phyloP scores from a whole-genome alignment of 2,888 invertebrate genomes.

The Pyralis farinalis region DNA sequence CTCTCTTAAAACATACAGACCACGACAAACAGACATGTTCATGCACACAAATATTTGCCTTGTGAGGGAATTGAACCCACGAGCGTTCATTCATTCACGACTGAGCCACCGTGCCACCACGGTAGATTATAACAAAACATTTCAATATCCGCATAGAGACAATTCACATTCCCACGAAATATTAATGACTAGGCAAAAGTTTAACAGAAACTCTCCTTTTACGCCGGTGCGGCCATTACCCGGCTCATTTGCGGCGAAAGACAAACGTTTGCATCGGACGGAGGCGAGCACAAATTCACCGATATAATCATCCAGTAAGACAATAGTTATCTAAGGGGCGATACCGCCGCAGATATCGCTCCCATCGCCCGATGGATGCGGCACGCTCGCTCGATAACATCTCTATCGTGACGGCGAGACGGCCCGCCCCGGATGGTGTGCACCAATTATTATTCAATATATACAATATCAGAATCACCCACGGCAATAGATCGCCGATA shows the following conservation, averaged over 20 bases:
- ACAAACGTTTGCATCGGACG: slow-evolving; percentile 56
- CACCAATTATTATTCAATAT: slow-evolving; percentile 80
- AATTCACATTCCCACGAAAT: slow-evolving; percentile 60
- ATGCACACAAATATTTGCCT: too few species aligned
- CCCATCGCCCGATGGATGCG: slow-evolving; percentile 68
- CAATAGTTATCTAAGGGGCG: slow-evolving; percentile 71
- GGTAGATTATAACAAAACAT: too few species aligned
- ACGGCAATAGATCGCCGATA: slow-evolving; percentile 37
- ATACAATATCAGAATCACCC: slow-evolving; percentile 23
- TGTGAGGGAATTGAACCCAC: too few species aligned
- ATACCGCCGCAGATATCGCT: slow-evolving; percentile 60
- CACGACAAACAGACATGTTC: too few species aligned
- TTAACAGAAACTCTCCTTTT: slow-evolving; percentile 63
- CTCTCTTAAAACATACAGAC: too few species aligned
- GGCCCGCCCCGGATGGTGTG: slow-evolving; percentile 44
- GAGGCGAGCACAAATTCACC: slow-evolving; percentile 72
- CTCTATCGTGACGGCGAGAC: slow-evolving; percentile 71
- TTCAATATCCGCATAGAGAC: not conserved
- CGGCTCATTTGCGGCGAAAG: slow-evolving; percentile 76
- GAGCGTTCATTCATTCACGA: too few species aligned
- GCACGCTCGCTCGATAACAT: slow-evolving; percentile 73
- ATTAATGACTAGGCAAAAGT: slow-evolving; percentile 74
- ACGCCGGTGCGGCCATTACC: slow-evolving; percentile 60
- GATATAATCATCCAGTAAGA: slow-evolving; percentile 71
- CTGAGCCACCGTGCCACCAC: too few species aligned